These are phyloP conservation scores for Rhyacophila brunnea DNA, from an alignment of 1,140 invertebrate species.

Conservation along the genomic window DNA sequence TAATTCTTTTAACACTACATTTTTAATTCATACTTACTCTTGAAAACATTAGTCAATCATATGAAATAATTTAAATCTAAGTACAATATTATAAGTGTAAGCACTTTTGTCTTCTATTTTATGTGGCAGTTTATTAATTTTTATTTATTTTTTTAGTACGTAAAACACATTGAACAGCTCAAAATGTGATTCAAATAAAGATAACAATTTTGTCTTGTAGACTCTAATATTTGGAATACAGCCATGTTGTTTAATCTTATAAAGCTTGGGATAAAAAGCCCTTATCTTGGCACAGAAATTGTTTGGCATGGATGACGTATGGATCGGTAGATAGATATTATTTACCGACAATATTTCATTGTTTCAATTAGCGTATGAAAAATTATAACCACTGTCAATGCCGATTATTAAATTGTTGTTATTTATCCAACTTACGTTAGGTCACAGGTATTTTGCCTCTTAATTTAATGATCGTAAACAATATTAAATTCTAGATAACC, in stretches of 20 bases:
- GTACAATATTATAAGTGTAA: conserved; percentile 20
- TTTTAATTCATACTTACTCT: conserved; percentile 3
- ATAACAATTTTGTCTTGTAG: conserved; percentile 19
- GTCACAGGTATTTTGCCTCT: too few species aligned
- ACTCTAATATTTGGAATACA: conserved; percentile 26
- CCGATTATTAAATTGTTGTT: too few species aligned
- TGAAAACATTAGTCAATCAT: conserved; percentile 1
- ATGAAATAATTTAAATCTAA: conserved; percentile 8
- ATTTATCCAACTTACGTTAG: too few species aligned
- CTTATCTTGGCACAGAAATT: conserved; percentile 20
- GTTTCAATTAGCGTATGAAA: background rate
- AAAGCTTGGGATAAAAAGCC: conserved; percentile 19
- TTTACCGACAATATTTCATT: background rate
- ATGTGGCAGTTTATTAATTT: conserved; percentile 3
- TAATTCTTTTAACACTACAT: conserved; percentile 1
- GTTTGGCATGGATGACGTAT: conserved; percentile 17
- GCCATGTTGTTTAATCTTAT: conserved; percentile 17
- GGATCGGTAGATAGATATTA: background rate
- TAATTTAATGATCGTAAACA: too few species aligned
- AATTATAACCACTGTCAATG: background rate
- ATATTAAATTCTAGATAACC: too few species aligned
- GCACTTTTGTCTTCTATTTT: conserved; percentile 9
- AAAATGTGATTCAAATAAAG: conserved; percentile 5
- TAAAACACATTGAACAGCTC: conserved; percentile 2
- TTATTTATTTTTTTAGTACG: background rate